Evolutionary conservation across 2,113 vertebrate species (phyloP).

Genomic region (Marmota flaviventris): DNA sequence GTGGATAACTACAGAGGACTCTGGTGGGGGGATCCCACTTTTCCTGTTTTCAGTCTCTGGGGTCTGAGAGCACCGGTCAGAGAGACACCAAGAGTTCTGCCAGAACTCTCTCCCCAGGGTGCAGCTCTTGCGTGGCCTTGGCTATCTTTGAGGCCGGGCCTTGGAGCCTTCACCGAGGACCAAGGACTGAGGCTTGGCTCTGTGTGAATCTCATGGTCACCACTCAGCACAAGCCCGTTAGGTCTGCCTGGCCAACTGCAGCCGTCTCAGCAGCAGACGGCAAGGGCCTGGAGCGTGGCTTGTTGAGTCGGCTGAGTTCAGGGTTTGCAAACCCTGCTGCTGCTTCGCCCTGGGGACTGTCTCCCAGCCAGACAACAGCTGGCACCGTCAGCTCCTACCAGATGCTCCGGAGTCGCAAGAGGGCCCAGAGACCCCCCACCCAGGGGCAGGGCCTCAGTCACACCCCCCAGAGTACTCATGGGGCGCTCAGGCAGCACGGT

Average conservation of each 20-base stretch:
- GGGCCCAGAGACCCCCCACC: neutral
- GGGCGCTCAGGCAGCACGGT: too few species aligned
- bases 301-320: neutral
- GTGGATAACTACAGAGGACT: neutral
- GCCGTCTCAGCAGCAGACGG: neutral
- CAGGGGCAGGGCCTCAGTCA: neutral
- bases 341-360: neutral
- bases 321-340: neutral
- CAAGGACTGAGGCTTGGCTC: neutral
- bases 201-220: rapidly evolving
- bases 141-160: rapidly evolving
- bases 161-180: rapidly evolving
- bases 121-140: rapidly evolving
- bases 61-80: neutral
- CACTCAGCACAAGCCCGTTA: neutral
- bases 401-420: rapidly evolving
- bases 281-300: rapidly evolving
- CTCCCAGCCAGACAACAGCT: neutral
- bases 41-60: neutral
- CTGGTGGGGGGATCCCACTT: neutral
- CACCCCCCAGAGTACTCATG: neutral
- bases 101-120: neutral
- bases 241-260: neutral
- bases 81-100: too few species aligned
- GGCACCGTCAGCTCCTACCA: too few species aligned